These are phyloP conservation scores for Cuculus canorus DNA, from an alignment of 2,797 vertebrate genomes.

Conservation along the genomic window DNA sequence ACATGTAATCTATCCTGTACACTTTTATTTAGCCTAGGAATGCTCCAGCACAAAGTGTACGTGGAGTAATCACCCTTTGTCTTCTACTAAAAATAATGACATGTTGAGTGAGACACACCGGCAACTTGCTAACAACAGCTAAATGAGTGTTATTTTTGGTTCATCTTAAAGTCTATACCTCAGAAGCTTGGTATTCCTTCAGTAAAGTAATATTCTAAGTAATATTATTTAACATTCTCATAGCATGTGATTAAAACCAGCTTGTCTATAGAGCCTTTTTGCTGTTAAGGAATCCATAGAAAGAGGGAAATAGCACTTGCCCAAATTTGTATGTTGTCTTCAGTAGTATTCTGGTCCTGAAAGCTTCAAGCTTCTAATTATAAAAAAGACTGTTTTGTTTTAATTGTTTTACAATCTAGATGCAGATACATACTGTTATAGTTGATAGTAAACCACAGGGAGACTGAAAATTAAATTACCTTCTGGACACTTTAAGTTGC, in stretches of 20 bases:
- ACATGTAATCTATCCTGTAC: not conserved
- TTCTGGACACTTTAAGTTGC: constrained; percentile 30
- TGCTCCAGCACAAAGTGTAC: not conserved
- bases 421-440: not conserved
- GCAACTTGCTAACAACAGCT: not conserved
- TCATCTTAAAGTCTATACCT: not conserved
- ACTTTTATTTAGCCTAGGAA: not conserved
- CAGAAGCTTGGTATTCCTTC: not conserved
- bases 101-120: not conserved
- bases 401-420: not conserved
- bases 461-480: constrained; percentile 18
- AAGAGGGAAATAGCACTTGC: not conserved
- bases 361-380: not conserved
- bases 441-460: not conserved
- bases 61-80: not conserved
- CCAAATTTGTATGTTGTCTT: not conserved
- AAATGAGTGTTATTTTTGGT: not conserved
- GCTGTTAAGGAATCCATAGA: not conserved
- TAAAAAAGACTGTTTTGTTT: not conserved
- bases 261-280: not conserved
- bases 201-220: not conserved
- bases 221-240: not conserved
- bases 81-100: not conserved
- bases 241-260: not conserved
- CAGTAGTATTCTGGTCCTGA: not conserved